Base-by-base conservation (phyloP, 1,140 invertebrate species). In the Drosophila insularis region DNA sequence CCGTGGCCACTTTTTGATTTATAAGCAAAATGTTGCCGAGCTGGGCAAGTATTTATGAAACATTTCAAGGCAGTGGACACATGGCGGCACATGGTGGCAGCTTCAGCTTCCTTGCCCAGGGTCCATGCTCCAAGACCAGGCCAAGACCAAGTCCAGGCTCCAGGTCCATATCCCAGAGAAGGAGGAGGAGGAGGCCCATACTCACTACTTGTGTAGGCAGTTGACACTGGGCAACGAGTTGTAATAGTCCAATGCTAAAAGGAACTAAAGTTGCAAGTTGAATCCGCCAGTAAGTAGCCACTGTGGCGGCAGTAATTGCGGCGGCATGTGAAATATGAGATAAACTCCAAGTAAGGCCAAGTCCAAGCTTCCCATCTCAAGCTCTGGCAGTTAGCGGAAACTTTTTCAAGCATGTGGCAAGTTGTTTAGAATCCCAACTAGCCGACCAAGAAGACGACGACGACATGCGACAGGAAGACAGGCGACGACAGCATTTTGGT, bases 301-400 rank as follows among this genome's bases (percentile, higher is more conserved):
- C 75, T 63, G 62, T 72, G 73, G 75, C 82, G 64, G 76, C 80
- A 87, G 84, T 87, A 87, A 87, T 87, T 87, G 84, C 84, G 76
- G 80, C 84, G 84, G 84, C 84, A 87, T 87, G 84, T 87, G 84
- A 89, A 89, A 89, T 89, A 89, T 89, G 84, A 87, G 82, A 87
- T 89, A 89, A 89, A 89, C 85, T 87, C 82, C 84, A 89, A 89
- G 80, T 84, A 84, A 82, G 84, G 84, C 72, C 62, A 78, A 67
- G 65, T 76, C 65, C 64, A 40, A n/a, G 39, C 62, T 59, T 63
- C 55, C 37, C 65, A 55, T 27, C 31, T 10, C 31, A 43, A 56
- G 63, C 72, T 67, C 35, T 39, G 27, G 66, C 77, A 43, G 43
- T 50, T 50, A n/a, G 71, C 75, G 67, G 63, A 63, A 71, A 74